Base-by-base conservation (phyloP, 2,797 vertebrate genomes). In the Tenualosa ilisha region DNA sequence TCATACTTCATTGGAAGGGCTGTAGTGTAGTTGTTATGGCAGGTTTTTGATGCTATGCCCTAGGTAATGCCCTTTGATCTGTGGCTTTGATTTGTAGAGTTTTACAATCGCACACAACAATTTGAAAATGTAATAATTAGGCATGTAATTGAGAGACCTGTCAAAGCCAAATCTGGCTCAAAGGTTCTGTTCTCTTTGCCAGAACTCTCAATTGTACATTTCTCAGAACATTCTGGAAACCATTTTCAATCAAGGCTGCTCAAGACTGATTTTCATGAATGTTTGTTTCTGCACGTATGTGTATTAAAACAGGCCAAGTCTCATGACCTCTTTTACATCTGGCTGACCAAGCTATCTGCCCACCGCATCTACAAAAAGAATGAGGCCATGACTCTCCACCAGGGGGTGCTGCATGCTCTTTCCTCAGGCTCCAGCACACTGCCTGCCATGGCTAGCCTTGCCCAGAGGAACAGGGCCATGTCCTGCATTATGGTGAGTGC, bases 321-420 rank as follows among this genome's bases (percentile, higher is more conserved):
- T 86, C 95, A 95, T 0, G 97, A 98, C 6, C 83, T 97, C 9
- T 98, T 98, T 86, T 93, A 96, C 88, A 97, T 97, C 89, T 98
- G 97, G 97, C 89, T 98, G 86, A 95, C 96, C 84, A 97, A 97
- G 91, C 94, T 99, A 59, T 96, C 95, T 50, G 92, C 94, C 56
- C 98, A 99, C 50, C 97, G 97, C 8, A 90, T 94, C 2, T 97
- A 92, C 0, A 95, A 94, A 89, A 94, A 93, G 59, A 95, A 94
- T 0, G 96, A 97, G 84, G 91, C 94, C 0, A 83, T 95, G 88
- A 92, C 82, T 6, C 87, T 94, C 31, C 95, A 96, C 26, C 92
- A 89, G 0, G 95, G 93, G 0, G 93, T 96, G 68, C 92, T 95
- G 3, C 92, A 94, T 0, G 95, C 95, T 0, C 90, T 96, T 12